Evolutionary conservation across 2,797 vertebrate genomes (phyloP), one percentile per base, ranked within the genome.

Genomic region (Euthynnus affinis): DNA sequence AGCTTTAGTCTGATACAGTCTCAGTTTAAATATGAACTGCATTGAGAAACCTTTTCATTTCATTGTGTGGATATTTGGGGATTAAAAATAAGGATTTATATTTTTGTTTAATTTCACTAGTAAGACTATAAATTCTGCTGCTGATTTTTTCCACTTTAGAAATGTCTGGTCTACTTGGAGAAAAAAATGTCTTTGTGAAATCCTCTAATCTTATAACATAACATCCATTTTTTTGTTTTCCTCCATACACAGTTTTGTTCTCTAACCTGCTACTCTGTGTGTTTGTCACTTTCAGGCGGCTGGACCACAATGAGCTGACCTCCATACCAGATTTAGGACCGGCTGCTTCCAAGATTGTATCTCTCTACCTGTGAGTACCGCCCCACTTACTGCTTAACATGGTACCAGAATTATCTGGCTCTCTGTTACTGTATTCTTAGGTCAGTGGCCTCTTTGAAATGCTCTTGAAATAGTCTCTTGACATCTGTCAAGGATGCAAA

Each of bases 261-360:
- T 80, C 52, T 90, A 69, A 86, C 75, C 44, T 48, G 44, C 64
- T 53, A 14, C 55, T 81, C 3, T 62, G 40, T 84, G 18, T 74
- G 0, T 85, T 87, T 88, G 37, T 84, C 59, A 42, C 61, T 89
- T 89, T 71, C 91, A 99, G 98, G 86, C 94, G 91, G 65, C 92
- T 99, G 93, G 96, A 95, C 92, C 95, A 97, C 95, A 99, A 99
- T 7, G 96, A 97, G 82, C 92, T 99, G 94, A 97, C 94, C 20
- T 83, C 95, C 63, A 94, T 99, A 78, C 98, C 98, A 0, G 95
- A 94, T 60, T 94, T 99, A 77, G 97, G 97, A 73, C 73, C 86
- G 0, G 94, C 95, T 40, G 93, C 97, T 25, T 73, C 95, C 42
- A 89, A 79, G 0, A n/a, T 99, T 62, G 83, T 93, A 52, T 94